A percentile compares a stretch with the other conserved stretches of the same genome.
Conservation (phyloP, 2,113 vertebrate species). For the Thymallus thymallus region DNA sequence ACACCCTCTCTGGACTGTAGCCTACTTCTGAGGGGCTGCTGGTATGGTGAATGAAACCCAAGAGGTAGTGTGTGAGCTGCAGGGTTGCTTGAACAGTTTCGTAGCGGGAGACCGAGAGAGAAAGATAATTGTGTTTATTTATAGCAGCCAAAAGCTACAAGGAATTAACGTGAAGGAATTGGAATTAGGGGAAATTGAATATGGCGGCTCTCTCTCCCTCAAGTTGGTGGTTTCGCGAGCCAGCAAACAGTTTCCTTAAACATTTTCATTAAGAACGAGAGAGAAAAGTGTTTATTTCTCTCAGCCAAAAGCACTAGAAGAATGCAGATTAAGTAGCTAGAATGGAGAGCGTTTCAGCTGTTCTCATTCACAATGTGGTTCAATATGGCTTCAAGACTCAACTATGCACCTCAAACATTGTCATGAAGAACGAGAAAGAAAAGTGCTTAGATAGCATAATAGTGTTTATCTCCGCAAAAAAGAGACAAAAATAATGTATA, state of each 20-base stretch:
- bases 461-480: too few relatives aligned
- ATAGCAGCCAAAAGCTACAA: constrained; percentile 33
- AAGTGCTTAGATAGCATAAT: neutral
- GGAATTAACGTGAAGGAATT: neutral
- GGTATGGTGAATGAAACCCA: constrained; percentile 35
- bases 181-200: neutral
- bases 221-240: constrained; percentile 25
- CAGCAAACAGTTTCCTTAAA: constrained; percentile 46
- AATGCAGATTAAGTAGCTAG: constrained; percentile 30
- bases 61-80: constrained; percentile 7
- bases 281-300: constrained; percentile 42
- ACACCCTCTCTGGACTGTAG: constrained; percentile 48
- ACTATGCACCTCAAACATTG: constrained; percentile 51
- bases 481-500: neutral
- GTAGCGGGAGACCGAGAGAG: neutral
- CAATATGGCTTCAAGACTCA: constrained; percentile 23
- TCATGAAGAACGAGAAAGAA: neutral
- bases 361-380: neutral
- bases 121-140: constrained; percentile 30
- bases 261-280: constrained; percentile 43
- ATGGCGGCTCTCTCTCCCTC: neutral
- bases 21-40: constrained; percentile 44
- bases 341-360: neutral
- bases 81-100: constrained; percentile 15
- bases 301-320: constrained; percentile 35